Evolutionary conservation across 1,140 invertebrate genomes (phyloP).

Genomic region (Drosophila sp.): DNA sequence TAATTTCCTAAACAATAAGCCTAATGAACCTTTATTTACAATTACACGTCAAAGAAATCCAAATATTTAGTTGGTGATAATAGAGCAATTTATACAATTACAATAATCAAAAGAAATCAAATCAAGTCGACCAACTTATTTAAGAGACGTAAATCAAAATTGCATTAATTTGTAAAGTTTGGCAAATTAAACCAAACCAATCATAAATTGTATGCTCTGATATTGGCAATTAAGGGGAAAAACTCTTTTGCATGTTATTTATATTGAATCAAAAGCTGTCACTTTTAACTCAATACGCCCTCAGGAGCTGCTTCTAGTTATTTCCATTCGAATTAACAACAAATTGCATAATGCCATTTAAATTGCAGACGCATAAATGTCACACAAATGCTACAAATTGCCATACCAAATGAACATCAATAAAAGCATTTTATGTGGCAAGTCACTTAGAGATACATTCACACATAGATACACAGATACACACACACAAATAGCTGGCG

Average conservation of each 20-base stretch:
- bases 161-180: not conserved
- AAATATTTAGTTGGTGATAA: too few species aligned
- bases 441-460: slow-evolving; percentile 61
- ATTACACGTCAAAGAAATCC: too few species aligned
- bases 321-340: slow-evolving; percentile 32
- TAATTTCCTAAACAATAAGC: too few species aligned
- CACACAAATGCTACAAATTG: slow-evolving; percentile 80
- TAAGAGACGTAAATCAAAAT: not conserved
- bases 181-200: not conserved
- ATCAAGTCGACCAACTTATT: too few species aligned
- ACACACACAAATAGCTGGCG: slow-evolving; percentile 28
- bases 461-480: slow-evolving; percentile 31
- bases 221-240: not conserved
- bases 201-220: not conserved
- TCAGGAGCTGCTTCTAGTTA: not conserved
- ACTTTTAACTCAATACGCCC: not conserved
- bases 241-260: not conserved
- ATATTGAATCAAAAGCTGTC: not conserved
- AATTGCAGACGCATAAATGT: slow-evolving; percentile 79
- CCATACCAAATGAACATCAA: slow-evolving; percentile 78
- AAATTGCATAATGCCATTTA: slow-evolving; percentile 74
- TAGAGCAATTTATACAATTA: too few species aligned
- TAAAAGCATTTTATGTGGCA: slow-evolving; percentile 79
- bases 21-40: too few species aligned
- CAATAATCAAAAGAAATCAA: too few species aligned